phyloP scores from a whole-genome alignment of 2,888 invertebrate species.

The Byasa hedistus region DNA sequence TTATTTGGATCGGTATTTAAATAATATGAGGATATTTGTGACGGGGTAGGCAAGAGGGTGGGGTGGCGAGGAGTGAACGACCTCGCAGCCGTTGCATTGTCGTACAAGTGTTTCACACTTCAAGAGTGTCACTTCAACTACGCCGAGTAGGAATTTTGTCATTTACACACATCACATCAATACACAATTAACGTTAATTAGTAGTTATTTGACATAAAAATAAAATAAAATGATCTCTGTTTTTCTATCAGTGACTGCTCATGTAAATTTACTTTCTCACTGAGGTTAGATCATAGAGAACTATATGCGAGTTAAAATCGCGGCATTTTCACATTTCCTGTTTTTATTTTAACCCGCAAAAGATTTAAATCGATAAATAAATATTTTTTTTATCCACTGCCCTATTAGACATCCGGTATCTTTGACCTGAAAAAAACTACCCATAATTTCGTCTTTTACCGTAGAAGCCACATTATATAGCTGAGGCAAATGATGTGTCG shows the following conservation, averaged over 20 bases:
- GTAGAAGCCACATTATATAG: slow-evolving; percentile 16
- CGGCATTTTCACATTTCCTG: too few relatives aligned
- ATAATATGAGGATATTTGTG: slow-evolving; percentile 16
- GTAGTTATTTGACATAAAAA: slow-evolving; percentile 18
- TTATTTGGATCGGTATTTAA: neutral
- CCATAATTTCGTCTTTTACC: slow-evolving; percentile 21
- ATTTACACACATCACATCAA: slow-evolving; percentile 5
- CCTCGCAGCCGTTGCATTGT: slow-evolving; percentile 46
- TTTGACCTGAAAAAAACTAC: slow-evolving; percentile 44
- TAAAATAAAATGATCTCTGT: neutral
- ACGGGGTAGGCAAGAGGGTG: slow-evolving; percentile 32
- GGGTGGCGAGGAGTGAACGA: slow-evolving; percentile 51
- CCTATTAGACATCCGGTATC: slow-evolving; percentile 44
- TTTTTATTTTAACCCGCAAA: too few relatives aligned
- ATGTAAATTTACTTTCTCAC: too few relatives aligned
- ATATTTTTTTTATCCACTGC: slow-evolving; percentile 15
- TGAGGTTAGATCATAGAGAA: too few relatives aligned
- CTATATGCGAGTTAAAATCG: too few relatives aligned
- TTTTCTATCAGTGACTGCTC: too few relatives aligned
- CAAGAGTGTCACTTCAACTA: slow-evolving; percentile 17
- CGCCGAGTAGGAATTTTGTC: slow-evolving; percentile 8
- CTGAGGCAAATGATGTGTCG: slow-evolving; percentile 11
- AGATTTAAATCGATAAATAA: neutral
- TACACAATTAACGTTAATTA: slow-evolving; percentile 3
- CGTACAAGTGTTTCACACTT: slow-evolving; percentile 40